Evolutionary conservation across 2,113 vertebrate species (phyloP), one percentile per base, ranked within the genome.

Genomic region (Aphyosemion australe): DNA sequence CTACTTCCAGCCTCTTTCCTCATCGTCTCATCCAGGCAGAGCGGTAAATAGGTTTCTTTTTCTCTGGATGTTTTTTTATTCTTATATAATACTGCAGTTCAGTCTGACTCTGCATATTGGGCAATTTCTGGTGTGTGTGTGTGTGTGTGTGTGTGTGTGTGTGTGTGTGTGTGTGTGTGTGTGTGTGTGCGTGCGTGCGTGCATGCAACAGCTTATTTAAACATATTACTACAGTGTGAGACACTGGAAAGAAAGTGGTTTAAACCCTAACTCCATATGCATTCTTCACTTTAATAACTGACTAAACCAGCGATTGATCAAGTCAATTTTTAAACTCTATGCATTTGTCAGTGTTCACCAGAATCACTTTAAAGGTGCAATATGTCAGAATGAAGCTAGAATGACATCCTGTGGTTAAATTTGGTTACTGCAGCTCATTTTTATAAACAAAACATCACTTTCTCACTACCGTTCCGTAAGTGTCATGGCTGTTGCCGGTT

Each of bases 41-140:
- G 76, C 63, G 51, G 46, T 34, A 55, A 76, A 50, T 61, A 67
- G 43, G 20, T 65, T 74, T 72, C 61, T 84, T 59, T 31, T 50
- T 11, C n/a, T 48, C 15, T 56, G 55, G 72, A 73, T 75, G 70
- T 63, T 86, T 66, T 48, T 61, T 72, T 72, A 64, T 65, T 85
- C 49, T 88, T 84, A 87, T 46, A 74, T 78, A 83, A 86, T 53
- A 82, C 76, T 82, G 83, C 84, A 76, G 80, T 56, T 84, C 71
- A 63, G n/a, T 62, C 72, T 45, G 54, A 69, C 71, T 67, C 51
- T 72, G 72, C 73, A 69, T 55, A 66, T 55, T 74, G 26, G 65
- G 32, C 16, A 16, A 42, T 21, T 54, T 62, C 5, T 19, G 26
- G 51, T 8, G 5, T 16, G 11, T 42, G 1, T 64, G 21, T 49